Conservation (phyloP, 1,140 invertebrate species). For the Ips typographus region DNA sequence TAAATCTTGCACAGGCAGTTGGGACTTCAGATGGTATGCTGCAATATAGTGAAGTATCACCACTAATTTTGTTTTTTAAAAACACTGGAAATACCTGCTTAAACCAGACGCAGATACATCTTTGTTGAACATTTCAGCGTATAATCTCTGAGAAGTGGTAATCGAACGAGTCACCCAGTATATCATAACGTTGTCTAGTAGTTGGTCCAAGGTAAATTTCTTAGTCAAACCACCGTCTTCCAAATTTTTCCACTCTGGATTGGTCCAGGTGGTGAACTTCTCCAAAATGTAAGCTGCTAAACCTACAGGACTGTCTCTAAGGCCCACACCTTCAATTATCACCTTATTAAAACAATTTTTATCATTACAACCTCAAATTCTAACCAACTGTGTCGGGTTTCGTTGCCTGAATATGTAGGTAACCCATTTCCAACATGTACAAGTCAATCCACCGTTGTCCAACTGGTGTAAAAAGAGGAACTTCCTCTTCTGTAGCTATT, state of each 20-base stretch:
- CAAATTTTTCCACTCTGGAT: constrained; percentile 57
- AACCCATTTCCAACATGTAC: constrained; percentile 70
- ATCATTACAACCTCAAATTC: constrained; percentile 6
- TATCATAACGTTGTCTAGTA: constrained; percentile 76
- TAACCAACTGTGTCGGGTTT: constrained; percentile 89
- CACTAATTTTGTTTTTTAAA: not conserved
- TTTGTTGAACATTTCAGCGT: constrained; percentile 60
- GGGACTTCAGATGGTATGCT: constrained; percentile 65
- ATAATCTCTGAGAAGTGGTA: constrained; percentile 66
- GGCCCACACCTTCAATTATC: constrained; percentile 56
- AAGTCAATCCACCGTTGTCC: constrained; percentile 50
- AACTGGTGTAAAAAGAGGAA: constrained; percentile 64
- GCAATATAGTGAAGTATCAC: constrained; percentile 44
- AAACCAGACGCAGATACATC: constrained; percentile 15
- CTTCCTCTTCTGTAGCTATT: constrained; percentile 58
- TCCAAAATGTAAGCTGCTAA: constrained; percentile 83
- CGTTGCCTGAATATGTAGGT: constrained; percentile 82
- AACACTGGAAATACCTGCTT: constrained; percentile 5
- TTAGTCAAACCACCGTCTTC: constrained; percentile 72
- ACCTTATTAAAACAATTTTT: not conserved
- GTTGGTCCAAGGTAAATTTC: constrained; percentile 70
- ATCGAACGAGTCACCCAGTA: constrained; percentile 74
- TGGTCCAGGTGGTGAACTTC: constrained; percentile 81
- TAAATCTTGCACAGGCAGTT: constrained; percentile 65
- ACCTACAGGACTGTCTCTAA: constrained; percentile 70